Evolutionary conservation across 2,113 vertebrate genomes (phyloP).

Genomic region (Accipiter cooperii): DNA sequence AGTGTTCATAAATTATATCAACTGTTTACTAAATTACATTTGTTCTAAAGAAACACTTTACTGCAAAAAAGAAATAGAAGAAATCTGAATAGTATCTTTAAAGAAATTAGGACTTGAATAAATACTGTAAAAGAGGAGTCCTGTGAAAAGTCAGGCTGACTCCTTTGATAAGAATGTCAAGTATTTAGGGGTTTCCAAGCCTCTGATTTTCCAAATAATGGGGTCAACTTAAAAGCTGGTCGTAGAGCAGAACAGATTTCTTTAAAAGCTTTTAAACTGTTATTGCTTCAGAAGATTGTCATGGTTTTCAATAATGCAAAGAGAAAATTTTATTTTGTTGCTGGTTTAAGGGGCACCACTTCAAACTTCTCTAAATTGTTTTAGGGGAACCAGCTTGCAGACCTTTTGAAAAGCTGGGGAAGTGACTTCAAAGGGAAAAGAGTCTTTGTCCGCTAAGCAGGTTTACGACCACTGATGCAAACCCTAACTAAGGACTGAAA

Average conservation of each 20-base stretch:
- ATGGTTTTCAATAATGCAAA: constrained; percentile 70
- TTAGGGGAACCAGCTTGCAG: constrained; percentile 58
- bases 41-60: neutral
- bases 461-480: constrained; percentile 76
- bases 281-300: constrained; percentile 68
- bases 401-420: constrained; percentile 71
- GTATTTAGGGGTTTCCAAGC: constrained; percentile 52
- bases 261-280: constrained; percentile 71
- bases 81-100: neutral
- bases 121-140: constrained; percentile 39
- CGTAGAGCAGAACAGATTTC: constrained; percentile 69
- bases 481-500: constrained; percentile 70
- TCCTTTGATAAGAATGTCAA: constrained; percentile 63
- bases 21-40: neutral
- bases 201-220: constrained; percentile 61
- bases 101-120: constrained; percentile 6
- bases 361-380: constrained; percentile 63
- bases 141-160: constrained; percentile 50
- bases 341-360: constrained; percentile 72
- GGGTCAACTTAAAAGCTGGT: constrained; percentile 62
- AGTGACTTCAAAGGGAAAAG: constrained; percentile 72
- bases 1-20: neutral
- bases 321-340: constrained; percentile 72
- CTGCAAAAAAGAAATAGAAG: neutral
- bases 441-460: constrained; percentile 74